These are phyloP conservation scores for Leucania comma DNA, from an alignment of 2,888 invertebrate genomes.

Conservation along the genomic window DNA sequence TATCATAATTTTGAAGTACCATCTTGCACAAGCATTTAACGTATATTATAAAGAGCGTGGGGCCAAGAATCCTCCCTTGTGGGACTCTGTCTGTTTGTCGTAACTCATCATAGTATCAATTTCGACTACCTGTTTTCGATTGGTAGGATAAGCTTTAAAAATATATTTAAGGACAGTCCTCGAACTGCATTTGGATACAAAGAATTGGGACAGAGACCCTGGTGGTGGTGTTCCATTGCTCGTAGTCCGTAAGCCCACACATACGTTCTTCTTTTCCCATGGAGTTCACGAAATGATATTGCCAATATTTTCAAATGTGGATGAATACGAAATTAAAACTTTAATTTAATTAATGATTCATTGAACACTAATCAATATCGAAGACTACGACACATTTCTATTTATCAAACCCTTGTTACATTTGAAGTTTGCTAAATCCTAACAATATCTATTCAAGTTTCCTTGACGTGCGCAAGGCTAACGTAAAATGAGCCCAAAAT, in stretches of 20 bases:
- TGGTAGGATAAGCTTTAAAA: no score
- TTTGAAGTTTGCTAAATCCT: constrained; percentile 25
- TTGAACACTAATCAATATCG: constrained; percentile 6
- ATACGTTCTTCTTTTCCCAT: not conserved
- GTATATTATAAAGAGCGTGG: no score
- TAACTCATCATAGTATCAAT: no score
- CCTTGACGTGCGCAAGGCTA: constrained; percentile 5
- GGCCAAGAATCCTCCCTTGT: no score
- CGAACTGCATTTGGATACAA: no score
- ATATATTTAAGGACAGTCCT: no score
- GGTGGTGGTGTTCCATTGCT: no score
- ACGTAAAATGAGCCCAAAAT: not conserved
- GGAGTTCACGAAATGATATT: not conserved
- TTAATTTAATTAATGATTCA: constrained; percentile 1
- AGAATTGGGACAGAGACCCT: no score
- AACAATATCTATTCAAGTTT: constrained; percentile 11
- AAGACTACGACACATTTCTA: not conserved
- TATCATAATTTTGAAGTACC: no score
- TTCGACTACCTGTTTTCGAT: no score
- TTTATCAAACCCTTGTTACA: constrained; percentile 28
- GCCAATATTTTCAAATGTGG: not conserved
- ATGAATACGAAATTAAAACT: not conserved
- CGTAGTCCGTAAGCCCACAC: not conserved
- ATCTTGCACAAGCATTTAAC: no score
- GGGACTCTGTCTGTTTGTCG: no score